Percentiles rank a stretch among this genome's conserved stretches.
phyloP scores from a whole-genome alignment of 2,888 invertebrate species.

The Cheilosia soror region DNA sequence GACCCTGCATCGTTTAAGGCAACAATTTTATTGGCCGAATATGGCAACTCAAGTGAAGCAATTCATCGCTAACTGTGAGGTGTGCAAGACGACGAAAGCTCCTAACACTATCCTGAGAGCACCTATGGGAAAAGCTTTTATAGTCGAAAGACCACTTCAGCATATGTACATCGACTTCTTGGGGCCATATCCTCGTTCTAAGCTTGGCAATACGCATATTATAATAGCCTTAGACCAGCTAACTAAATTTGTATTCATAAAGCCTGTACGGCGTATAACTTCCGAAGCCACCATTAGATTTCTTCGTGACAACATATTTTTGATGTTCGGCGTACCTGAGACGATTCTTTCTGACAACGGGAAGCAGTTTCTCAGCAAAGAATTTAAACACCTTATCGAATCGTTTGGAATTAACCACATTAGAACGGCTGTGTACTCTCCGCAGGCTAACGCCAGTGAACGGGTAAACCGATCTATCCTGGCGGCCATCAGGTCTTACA shows the following conservation, averaged over 20 bases:
- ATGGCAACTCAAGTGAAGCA: constrained; percentile 1
- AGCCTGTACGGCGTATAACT: background rate
- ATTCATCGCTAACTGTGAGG: background rate
- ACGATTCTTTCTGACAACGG: background rate
- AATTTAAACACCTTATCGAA: background rate
- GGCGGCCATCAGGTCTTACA: too few relatives aligned
- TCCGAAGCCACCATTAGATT: background rate
- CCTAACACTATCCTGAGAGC: background rate
- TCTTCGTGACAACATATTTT: background rate
- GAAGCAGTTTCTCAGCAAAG: background rate
- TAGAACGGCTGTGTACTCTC: too few relatives aligned
- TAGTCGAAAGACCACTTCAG: background rate
- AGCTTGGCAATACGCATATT: background rate
- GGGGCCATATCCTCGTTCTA: background rate
- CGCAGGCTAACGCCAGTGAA: too few relatives aligned
- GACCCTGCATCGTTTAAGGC: background rate
- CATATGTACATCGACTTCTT: background rate
- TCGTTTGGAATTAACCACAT: background rate
- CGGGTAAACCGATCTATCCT: too few relatives aligned
- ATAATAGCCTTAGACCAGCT: background rate
- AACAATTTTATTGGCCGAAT: constrained; percentile 9
- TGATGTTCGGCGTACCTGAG: background rate
- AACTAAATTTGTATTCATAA: background rate
- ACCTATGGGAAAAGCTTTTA: background rate
- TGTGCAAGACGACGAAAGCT: background rate